These are phyloP conservation scores for Etheostoma perlongum DNA, from an alignment of 2,797 vertebrate species.

Conservation along the genomic window DNA sequence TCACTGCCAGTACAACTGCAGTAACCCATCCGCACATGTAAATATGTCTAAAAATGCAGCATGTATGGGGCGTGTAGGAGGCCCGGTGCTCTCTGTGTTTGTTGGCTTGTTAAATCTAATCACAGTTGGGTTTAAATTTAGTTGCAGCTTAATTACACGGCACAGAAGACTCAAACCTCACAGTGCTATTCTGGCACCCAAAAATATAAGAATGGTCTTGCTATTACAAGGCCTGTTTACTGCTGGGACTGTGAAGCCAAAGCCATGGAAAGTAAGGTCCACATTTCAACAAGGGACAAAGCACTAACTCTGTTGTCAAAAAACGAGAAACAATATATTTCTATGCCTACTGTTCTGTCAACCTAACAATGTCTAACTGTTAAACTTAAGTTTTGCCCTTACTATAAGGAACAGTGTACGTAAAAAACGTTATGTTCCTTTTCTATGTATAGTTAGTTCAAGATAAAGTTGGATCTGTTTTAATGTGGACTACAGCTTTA, in stretches of 20 bases:
- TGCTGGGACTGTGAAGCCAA: constrained; percentile 27
- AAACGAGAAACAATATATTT: too few species aligned
- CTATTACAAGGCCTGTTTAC: constrained; percentile 57
- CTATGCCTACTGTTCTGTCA: too few species aligned
- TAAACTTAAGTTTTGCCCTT: not conserved
- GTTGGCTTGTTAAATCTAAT: constrained; percentile 67
- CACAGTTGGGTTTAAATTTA: constrained; percentile 70
- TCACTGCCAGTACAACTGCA: not conserved
- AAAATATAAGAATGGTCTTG: constrained; percentile 55
- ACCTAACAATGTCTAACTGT: not conserved
- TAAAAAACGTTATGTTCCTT: not conserved
- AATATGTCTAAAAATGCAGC: constrained; percentile 8
- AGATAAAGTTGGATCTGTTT: not conserved
- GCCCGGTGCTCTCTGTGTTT: constrained; percentile 42
- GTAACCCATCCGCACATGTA: not conserved
- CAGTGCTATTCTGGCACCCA: constrained; percentile 51
- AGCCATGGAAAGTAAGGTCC: constrained; percentile 31
- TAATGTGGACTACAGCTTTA: not conserved
- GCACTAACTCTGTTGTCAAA: not conserved
- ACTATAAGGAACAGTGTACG: not conserved
- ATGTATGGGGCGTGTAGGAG: constrained; percentile 23
- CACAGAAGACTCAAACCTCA: constrained; percentile 61
- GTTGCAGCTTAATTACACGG: constrained; percentile 67
- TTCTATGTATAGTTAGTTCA: not conserved
- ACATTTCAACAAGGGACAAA: constrained; percentile 22